phyloP scores from a whole-genome alignment of 2,113 vertebrate species.

The Acrocephalus kingi region DNA sequence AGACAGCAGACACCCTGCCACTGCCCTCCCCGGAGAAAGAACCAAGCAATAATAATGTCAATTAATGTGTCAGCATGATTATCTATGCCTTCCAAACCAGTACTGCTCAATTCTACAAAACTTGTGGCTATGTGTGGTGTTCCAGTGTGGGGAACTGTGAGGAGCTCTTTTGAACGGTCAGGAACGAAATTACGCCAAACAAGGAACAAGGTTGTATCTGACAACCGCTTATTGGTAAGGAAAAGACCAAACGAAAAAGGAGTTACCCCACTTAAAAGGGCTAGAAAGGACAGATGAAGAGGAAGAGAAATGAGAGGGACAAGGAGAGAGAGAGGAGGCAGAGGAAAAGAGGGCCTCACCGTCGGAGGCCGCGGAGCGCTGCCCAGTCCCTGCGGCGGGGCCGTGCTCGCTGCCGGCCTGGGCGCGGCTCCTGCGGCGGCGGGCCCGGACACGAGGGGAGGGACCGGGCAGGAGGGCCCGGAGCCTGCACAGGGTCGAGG shows the following conservation, averaged over 20 bases:
- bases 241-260: background rate
- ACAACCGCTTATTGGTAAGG: fast-evolving
- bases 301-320: background rate
- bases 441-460: too few species aligned
- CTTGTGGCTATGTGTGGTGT: background rate
- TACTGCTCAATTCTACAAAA: background rate
- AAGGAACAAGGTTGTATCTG: background rate
- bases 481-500: too few species aligned
- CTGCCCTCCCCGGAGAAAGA: background rate
- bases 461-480: too few species aligned
- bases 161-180: background rate
- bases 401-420: background rate
- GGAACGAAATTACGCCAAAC: background rate
- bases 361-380: background rate
- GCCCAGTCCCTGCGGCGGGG: background rate
- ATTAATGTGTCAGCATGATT: background rate
- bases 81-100: background rate
- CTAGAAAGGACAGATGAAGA: too few species aligned
- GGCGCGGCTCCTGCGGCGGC: too few species aligned
- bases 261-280: background rate
- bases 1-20: background rate
- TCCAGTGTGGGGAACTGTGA: background rate
- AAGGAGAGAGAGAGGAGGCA: background rate
- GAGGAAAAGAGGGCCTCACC: background rate
- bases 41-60: background rate